Conservation (phyloP, 2,113 vertebrate genomes). For the Xenopus tropicalis region UCB_Xtro_10.0 CM004451.2:198501-199000, state of each 20-base stretch:
- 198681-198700: constrained; percentile 62
- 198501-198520: constrained; percentile 56
- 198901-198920: too few species aligned
- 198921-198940: too few species aligned
- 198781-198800: too few species aligned
- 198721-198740: constrained; percentile 67
- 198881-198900: too few species aligned
- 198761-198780: too few species aligned
- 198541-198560: constrained; percentile 86
- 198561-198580: constrained; percentile 74
- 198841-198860: too few species aligned
- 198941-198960: too few species aligned
- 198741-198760: constrained; percentile 60
- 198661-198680: constrained; percentile 92
- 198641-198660: constrained; percentile 70
- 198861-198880: too few species aligned
- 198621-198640: constrained; percentile 75
- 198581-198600: constrained; percentile 72
- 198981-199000: too few species aligned
- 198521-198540: constrained; percentile 85
- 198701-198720: constrained; percentile 81
- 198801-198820: too few species aligned
- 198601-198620: constrained; percentile 70
- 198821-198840: too few species aligned
- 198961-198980: too few species aligned